Evolutionary conservation across 2,888 invertebrate species (phyloP).

Genomic region (Lasioglossum oenotherae): DNA sequence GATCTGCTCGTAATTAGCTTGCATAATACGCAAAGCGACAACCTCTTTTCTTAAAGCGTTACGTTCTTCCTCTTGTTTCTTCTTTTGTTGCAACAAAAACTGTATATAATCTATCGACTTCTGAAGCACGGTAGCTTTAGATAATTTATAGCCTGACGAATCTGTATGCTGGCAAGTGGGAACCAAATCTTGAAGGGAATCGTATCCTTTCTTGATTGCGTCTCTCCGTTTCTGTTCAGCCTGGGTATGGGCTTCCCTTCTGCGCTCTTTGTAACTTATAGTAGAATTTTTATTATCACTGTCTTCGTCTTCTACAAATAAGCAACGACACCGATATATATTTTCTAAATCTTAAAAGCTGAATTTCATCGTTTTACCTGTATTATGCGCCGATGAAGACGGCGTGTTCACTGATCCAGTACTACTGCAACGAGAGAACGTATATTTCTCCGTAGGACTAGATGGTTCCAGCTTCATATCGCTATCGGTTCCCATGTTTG

Average conservation of each 20-base stretch:
- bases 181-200: constrained; percentile 95
- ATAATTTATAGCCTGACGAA: constrained; percentile 96
- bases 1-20: constrained; percentile 98
- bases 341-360: background rate
- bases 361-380: constrained; percentile 86
- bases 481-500: constrained; percentile 76
- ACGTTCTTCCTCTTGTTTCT: constrained; percentile 97
- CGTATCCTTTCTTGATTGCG: constrained; percentile 98
- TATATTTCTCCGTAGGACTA: constrained; percentile 86
- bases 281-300: constrained; percentile 87
- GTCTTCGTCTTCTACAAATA: constrained; percentile 87
- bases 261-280: constrained; percentile 95
- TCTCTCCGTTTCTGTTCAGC: constrained; percentile 98
- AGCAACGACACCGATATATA: constrained; percentile 1
- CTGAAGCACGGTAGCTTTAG: constrained; percentile 97
- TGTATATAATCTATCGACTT: constrained; percentile 97
- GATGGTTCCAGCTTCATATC: constrained; percentile 87
- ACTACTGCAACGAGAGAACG: constrained; percentile 91
- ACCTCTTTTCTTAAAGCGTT: constrained; percentile 96
- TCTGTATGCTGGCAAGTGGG: constrained; percentile 97
- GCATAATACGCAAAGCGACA: constrained; percentile 94
- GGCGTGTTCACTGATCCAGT: constrained; percentile 92
- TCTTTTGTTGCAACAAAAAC: constrained; percentile 95
- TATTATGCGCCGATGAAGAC: constrained; percentile 92
- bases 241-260: constrained; percentile 97